phyloP scores from a whole-genome alignment of 2,888 invertebrate genomes.

The Drosophila yooni region DNA sequence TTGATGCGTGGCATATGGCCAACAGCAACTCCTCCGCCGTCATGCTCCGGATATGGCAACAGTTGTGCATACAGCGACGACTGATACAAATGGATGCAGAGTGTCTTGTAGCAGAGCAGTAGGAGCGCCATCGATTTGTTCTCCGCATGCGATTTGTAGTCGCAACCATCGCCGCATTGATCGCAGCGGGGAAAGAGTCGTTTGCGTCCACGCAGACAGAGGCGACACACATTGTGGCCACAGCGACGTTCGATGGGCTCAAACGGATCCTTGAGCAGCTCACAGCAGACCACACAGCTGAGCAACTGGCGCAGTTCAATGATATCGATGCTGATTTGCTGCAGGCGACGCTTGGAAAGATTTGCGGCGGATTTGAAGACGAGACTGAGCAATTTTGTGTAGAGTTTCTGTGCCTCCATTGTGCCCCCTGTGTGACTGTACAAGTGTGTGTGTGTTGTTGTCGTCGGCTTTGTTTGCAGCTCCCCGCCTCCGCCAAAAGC shows the following conservation, averaged over 20 bases:
- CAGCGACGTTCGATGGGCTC: slow-evolving; percentile 92
- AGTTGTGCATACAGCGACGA: slow-evolving; percentile 88
- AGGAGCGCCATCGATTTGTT: slow-evolving; percentile 92
- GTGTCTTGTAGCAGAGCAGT: slow-evolving; percentile 94
- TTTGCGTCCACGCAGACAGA: slow-evolving; percentile 93
- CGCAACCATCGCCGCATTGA: slow-evolving; percentile 93
- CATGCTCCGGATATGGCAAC: slow-evolving; percentile 59
- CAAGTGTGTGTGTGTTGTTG: slow-evolving; percentile 22
- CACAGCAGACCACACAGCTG: slow-evolving; percentile 95
- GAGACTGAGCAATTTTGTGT: slow-evolving; percentile 50
- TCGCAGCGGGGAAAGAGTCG: slow-evolving; percentile 93
- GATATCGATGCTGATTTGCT: slow-evolving; percentile 92
- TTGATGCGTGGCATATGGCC: slow-evolving; percentile 67
- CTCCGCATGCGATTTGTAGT: slow-evolving; percentile 92
- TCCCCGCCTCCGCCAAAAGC: slow-evolving; percentile 11
- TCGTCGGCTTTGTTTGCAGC: slow-evolving; percentile 49
- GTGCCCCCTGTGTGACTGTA: slow-evolving; percentile 7
- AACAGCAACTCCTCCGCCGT: slow-evolving; percentile 67
- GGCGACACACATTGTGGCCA: slow-evolving; percentile 95
- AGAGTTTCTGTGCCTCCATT: slow-evolving; percentile 57
- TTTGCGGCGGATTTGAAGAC: slow-evolving; percentile 47
- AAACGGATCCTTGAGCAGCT: slow-evolving; percentile 92
- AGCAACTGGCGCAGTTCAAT: slow-evolving; percentile 94
- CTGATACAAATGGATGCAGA: slow-evolving; percentile 93
- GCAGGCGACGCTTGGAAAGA: slow-evolving; percentile 88